Evolutionary conservation across 2,888 invertebrate species (phyloP).

Genomic region (Desoria tigrina): DNA sequence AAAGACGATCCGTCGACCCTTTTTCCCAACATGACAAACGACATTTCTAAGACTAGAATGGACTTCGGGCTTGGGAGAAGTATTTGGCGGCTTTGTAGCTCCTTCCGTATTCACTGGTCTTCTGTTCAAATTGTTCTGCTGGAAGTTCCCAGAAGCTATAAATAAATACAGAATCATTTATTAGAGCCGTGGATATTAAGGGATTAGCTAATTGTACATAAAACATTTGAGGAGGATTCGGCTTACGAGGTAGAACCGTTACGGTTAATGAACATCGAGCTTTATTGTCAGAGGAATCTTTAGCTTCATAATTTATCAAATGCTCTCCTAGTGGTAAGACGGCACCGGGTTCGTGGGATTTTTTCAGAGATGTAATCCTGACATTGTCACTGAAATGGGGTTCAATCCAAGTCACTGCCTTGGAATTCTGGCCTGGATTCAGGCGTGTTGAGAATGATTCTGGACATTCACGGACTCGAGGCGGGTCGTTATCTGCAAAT

Average conservation of each 20-base stretch:
- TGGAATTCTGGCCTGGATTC: constrained; percentile 56
- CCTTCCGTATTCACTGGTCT: constrained; percentile 49
- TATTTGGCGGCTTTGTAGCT: constrained; percentile 32
- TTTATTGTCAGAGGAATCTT: constrained; percentile 60
- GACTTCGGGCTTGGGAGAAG: constrained; percentile 42
- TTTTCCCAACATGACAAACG: constrained; percentile 54
- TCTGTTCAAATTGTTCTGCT: constrained; percentile 11
- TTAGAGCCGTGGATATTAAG: background rate
- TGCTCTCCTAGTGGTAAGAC: constrained; percentile 59
- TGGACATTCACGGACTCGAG: constrained; percentile 60
- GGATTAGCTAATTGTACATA: background rate
- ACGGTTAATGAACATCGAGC: constrained; percentile 60
- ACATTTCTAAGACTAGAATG: constrained; percentile 50
- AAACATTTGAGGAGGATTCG: background rate
- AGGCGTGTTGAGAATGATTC: constrained; percentile 56
- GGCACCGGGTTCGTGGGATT: constrained; percentile 58
- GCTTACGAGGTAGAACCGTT: constrained; percentile 48
- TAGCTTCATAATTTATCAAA: constrained; percentile 60
- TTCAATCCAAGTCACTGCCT: constrained; percentile 59
- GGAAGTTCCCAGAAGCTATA: background rate
- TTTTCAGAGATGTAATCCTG: constrained; percentile 55
- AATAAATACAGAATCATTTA: no score
- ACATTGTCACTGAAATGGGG: constrained; percentile 61
- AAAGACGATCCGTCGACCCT: constrained; percentile 52
- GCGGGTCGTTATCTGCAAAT: constrained; percentile 59